Percentiles rank a stretch among this genome's conserved stretches.
These are phyloP conservation scores for Mellilla xanthometata DNA, from an alignment of 2,888 invertebrate species.

Conservation along the genomic window DNA sequence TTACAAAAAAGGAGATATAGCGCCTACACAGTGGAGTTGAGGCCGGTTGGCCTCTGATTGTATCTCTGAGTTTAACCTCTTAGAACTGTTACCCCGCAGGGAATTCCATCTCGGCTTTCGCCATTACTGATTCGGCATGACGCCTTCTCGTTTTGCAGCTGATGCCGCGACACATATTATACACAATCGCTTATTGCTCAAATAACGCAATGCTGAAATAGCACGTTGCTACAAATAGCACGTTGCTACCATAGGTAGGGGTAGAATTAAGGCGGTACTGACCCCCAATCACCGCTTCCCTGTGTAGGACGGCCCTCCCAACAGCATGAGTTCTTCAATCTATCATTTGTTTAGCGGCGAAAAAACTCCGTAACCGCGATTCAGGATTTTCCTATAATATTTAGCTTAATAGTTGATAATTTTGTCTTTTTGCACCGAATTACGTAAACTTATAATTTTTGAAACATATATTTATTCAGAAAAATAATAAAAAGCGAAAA, in stretches of 20 bases:
- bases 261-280: slow-evolving; percentile 42
- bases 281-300: slow-evolving; percentile 39
- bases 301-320: slow-evolving; percentile 57
- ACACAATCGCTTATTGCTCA: slow-evolving; percentile 11
- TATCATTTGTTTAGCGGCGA: slow-evolving; percentile 22
- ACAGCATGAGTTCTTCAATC: slow-evolving; percentile 1
- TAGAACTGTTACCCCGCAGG: slow-evolving; percentile 7
- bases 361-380: slow-evolving; percentile 44
- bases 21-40: slow-evolving; percentile 53
- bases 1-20: slow-evolving; percentile 46
- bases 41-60: slow-evolving; percentile 29
- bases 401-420: not conserved
- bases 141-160: slow-evolving; percentile 1
- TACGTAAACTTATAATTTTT: slow-evolving; percentile 9
- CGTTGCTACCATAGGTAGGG: slow-evolving; percentile 23
- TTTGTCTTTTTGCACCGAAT: slow-evolving; percentile 19
- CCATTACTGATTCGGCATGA: not conserved
- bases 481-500: not conserved
- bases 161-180: slow-evolving; percentile 1
- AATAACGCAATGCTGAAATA: too few species aligned
- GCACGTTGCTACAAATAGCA: slow-evolving; percentile 23
- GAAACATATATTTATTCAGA: not conserved
- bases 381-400: slow-evolving; percentile 20
- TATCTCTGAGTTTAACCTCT: slow-evolving; percentile 13
- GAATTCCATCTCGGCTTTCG: not conserved